These are phyloP conservation scores for Hassar affinis DNA, from an alignment of 2,113 vertebrate genomes.

Conservation along the genomic window DNA sequence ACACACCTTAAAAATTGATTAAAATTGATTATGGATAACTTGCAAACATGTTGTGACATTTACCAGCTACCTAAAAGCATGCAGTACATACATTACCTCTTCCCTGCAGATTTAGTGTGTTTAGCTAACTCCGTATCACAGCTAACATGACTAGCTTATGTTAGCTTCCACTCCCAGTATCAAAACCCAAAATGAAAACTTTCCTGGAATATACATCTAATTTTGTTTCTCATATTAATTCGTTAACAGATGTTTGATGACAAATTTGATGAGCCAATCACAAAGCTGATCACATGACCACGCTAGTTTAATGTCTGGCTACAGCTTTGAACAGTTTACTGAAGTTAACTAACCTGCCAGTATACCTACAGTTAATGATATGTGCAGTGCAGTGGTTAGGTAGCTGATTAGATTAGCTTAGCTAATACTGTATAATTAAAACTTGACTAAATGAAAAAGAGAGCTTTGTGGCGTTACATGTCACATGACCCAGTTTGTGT, in stretches of 20 bases:
- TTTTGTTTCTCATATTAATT: background rate
- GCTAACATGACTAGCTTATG: background rate
- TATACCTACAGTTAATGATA: background rate
- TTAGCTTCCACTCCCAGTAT: background rate
- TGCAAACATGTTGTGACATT: background rate
- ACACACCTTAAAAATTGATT: background rate
- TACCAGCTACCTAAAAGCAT: background rate
- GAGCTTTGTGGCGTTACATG: background rate
- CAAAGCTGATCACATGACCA: background rate
- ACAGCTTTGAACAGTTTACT: background rate
- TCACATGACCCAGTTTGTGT: background rate
- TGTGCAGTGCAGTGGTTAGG: background rate
- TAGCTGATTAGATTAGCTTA: background rate
- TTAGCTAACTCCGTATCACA: background rate
- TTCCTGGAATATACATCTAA: background rate
- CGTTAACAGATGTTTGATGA: background rate
- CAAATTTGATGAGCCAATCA: background rate
- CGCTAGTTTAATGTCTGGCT: background rate
- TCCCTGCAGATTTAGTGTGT: background rate
- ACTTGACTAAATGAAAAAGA: background rate
- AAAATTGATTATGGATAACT: background rate
- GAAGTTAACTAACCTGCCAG: background rate
- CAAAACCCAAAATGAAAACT: background rate
- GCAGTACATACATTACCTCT: background rate
- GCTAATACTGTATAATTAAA: background rate